Evolutionary conservation across 2,797 vertebrate species (phyloP).

Genomic region (Percopsis omiscomaycus): DNA sequence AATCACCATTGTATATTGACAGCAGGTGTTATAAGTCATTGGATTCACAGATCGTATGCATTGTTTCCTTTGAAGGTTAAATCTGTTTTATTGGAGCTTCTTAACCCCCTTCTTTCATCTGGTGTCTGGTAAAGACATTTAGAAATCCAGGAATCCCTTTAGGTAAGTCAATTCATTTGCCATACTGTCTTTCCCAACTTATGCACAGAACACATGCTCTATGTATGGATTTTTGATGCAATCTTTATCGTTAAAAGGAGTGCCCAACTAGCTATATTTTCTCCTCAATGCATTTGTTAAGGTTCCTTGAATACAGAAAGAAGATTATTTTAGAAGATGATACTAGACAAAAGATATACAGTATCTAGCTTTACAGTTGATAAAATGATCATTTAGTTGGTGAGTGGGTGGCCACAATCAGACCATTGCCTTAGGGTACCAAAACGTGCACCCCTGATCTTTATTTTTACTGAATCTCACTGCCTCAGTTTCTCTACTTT

Average conservation of each 20-base stretch:
- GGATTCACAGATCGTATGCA: slow-evolving; percentile 21
- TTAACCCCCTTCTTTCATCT: slow-evolving; percentile 23
- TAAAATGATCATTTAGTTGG: too few species aligned
- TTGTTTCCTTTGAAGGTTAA: slow-evolving; percentile 39
- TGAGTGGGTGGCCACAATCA: too few species aligned
- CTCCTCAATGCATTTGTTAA: too few species aligned
- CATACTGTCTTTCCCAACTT: slow-evolving; percentile 40
- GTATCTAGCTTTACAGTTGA: too few species aligned
- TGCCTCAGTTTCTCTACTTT: slow-evolving; percentile 4
- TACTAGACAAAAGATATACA: too few species aligned
- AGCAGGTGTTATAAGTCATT: slow-evolving; percentile 21
- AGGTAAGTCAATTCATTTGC: slow-evolving; percentile 44
- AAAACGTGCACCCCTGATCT: neutral
- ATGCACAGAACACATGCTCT: slow-evolving; percentile 26
- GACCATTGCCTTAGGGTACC: too few species aligned
- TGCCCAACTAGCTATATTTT: too few species aligned
- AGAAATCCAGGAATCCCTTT: slow-evolving; percentile 33
- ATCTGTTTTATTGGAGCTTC: slow-evolving; percentile 41
- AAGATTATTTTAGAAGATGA: too few species aligned
- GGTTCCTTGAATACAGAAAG: too few species aligned
- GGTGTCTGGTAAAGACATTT: slow-evolving; percentile 59
- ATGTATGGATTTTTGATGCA: slow-evolving; percentile 15
- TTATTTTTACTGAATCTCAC: slow-evolving; percentile 13
- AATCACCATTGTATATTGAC: slow-evolving; percentile 18
- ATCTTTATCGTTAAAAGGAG: slow-evolving; percentile 1